These are phyloP conservation scores for Rhynchonycteris naso DNA, from an alignment of 2,797 vertebrate species.

Conservation along the genomic window DNA sequence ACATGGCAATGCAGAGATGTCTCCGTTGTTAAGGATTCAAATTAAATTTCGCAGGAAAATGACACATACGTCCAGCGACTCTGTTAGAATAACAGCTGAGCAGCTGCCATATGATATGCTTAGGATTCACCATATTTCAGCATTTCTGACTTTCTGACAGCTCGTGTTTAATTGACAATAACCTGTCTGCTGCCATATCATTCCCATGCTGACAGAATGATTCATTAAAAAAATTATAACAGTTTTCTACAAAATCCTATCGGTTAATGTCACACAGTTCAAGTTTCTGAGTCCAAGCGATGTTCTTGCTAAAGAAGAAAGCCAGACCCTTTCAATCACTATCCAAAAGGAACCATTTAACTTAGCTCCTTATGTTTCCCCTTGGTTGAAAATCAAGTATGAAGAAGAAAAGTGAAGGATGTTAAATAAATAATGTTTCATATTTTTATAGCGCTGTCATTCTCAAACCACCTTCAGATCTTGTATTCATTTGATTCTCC, in stretches of 20 bases:
- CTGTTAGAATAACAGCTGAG: slow-evolving; percentile 73
- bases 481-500: neutral
- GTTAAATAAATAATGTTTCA: slow-evolving; percentile 35
- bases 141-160: slow-evolving; percentile 82
- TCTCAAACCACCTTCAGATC: neutral
- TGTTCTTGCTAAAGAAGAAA: slow-evolving; percentile 21
- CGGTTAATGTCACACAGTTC: slow-evolving; percentile 52
- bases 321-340: neutral
- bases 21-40: slow-evolving; percentile 76
- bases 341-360: slow-evolving; percentile 68
- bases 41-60: slow-evolving; percentile 80
- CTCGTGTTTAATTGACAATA: slow-evolving; percentile 81
- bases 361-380: slow-evolving; percentile 77
- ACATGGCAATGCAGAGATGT: slow-evolving; percentile 75
- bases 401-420: slow-evolving; percentile 70
- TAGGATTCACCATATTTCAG: slow-evolving; percentile 80
- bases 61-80: slow-evolving; percentile 65
- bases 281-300: slow-evolving; percentile 13
- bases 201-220: slow-evolving; percentile 56
- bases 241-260: slow-evolving; percentile 43
- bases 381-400: slow-evolving; percentile 58
- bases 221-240: slow-evolving; percentile 33
- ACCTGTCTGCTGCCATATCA: slow-evolving; percentile 65
- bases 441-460: neutral
- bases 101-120: slow-evolving; percentile 71